phyloP scores from a whole-genome alignment of 2,888 invertebrate genomes.

The Gari tellinella region DNA sequence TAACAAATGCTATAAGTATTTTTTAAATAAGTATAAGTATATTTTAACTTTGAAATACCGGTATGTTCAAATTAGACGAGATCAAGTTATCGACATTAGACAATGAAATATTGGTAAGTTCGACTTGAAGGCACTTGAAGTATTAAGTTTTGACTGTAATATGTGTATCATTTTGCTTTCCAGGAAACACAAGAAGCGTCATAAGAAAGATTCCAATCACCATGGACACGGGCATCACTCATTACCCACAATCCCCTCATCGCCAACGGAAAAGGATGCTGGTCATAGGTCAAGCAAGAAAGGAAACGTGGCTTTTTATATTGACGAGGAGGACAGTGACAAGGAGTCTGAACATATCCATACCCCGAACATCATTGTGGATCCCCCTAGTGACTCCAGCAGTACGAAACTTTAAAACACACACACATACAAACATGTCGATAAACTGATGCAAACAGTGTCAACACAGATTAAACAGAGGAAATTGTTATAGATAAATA shows the following conservation, averaged over 20 bases:
- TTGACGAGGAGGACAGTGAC: conserved; percentile 73
- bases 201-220: conserved; percentile 50
- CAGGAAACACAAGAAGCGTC: conserved; percentile 63
- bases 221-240: conserved; percentile 39
- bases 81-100: too few relatives aligned
- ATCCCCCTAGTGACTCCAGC: conserved; percentile 71
- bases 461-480: too few relatives aligned
- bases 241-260: conserved; percentile 70
- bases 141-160: not conserved
- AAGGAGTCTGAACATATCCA: conserved; percentile 70
- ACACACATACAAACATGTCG: too few relatives aligned
- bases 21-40: too few relatives aligned
- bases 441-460: too few relatives aligned
- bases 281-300: conserved; percentile 47
- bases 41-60: too few relatives aligned
- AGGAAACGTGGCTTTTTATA: conserved; percentile 73
- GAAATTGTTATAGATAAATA: too few relatives aligned
- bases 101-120: too few relatives aligned
- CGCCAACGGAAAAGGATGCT: conserved; percentile 46
- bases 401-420: too few relatives aligned
- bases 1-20: too few relatives aligned
- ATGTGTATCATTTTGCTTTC: conserved; percentile 12
- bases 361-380: conserved; percentile 74
- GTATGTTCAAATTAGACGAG: too few relatives aligned
- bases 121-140: too few relatives aligned